Base-by-base conservation (phyloP, 2,888 invertebrate species). In the Apamea monoglypha region DNA sequence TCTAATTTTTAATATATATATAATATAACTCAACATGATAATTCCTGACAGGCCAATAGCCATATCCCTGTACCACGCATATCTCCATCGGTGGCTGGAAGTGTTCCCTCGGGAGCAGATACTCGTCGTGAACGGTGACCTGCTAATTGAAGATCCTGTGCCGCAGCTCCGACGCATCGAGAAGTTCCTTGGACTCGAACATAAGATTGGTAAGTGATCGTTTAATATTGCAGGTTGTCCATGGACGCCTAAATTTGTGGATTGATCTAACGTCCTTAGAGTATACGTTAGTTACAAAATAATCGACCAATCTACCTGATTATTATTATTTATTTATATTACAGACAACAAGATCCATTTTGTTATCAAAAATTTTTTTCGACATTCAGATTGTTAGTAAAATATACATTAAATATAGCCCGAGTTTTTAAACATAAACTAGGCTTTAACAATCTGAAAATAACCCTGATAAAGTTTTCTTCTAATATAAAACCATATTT, bases 51-150 rank as follows among this genome's bases (percentile, higher is more conserved):
- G 98, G 88, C 99, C 99, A 29, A 97, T 99, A 90, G 98, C 98
- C 79, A 98, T 99, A 94, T 99, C 99, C 56, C 97, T 99, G 92
- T 99, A 99, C 95, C 98, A 98, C 95, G 97, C 98, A 87, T 99
- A 99, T 96, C 97, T 99, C 91, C 98, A 98, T 88, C 97, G 97
- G 74, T 99, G 99, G 99, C 97, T 99, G 83, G 98, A 99, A 95
- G 98, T 98, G 88, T 99, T 99, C 96, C 98, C 99, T 0, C 97
- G 98, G 73, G 98, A 98, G 76, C 99, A 99, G 93, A 98, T 99
- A 90, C 98, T 99, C 91, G 98, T 99, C 76, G 99, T 99, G 71
- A 99, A 99, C 94, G 99, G 99, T 5, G 99, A 99, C 95, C 97
- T 98, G 87, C 97, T 99, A 83, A 98, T 99, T 91, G 98, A 98